These are phyloP conservation scores for Argynnis bischoffii DNA, from an alignment of 2,888 invertebrate genomes.

Conservation along the genomic window DNA sequence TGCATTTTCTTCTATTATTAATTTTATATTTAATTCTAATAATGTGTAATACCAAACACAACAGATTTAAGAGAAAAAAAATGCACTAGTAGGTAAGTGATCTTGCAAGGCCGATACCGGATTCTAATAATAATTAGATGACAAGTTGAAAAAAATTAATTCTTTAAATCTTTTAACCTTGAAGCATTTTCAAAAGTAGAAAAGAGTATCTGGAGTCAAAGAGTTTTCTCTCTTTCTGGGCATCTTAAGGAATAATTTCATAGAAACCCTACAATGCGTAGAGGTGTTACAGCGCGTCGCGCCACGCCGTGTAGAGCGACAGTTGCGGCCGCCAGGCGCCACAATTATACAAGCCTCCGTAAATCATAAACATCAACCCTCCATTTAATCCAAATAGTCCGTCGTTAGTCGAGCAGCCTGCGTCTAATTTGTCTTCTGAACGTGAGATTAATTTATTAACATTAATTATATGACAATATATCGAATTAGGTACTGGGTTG, in stretches of 20 bases:
- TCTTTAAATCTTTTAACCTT: no score
- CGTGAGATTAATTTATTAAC: conserved; percentile 81
- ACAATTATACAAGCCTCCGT: conserved; percentile 78
- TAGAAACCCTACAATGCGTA: conserved; percentile 13
- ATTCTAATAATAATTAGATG: no score
- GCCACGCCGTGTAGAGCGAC: conserved; percentile 44
- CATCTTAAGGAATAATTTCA: not conserved
- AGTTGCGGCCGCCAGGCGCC: conserved; percentile 72
- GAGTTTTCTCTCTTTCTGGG: no score
- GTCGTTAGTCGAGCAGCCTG: conserved; percentile 81
- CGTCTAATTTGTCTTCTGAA: conserved; percentile 81
- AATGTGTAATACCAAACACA: no score
- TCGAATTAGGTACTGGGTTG: conserved; percentile 34
- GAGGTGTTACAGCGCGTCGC: conserved; percentile 33
- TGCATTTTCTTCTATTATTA: no score
- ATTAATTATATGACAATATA: conserved; percentile 77
- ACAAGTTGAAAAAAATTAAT: no score
- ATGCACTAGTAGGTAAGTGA: no score
- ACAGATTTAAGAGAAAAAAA: no score
- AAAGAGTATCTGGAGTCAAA: no score
- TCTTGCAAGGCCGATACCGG: no score
- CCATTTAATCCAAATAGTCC: conserved; percentile 82
- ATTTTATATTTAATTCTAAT: no score
- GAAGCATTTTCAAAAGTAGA: no score
- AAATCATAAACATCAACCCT: conserved; percentile 82